Evolutionary conservation across 1,140 invertebrate species (phyloP).

Genomic region (Cherax quadricarinatus): DNA sequence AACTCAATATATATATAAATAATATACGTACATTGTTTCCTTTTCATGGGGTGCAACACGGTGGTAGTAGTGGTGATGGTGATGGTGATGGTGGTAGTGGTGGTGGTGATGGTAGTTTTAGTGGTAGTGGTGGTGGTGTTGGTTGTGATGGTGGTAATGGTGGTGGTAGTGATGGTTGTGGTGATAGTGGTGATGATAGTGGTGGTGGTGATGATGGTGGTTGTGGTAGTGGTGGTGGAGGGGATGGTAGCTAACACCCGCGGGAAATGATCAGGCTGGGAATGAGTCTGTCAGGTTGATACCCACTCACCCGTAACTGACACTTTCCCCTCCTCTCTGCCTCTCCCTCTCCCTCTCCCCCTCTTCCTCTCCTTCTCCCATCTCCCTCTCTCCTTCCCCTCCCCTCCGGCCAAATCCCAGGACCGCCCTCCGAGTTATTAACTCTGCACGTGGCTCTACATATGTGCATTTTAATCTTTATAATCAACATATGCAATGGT

Average conservation of each 20-base stretch:
- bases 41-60: too few relatives aligned
- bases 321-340: background rate
- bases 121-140: background rate
- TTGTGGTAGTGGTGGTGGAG: background rate
- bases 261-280: constrained; percentile 8
- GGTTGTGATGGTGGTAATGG: background rate
- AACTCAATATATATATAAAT: too few relatives aligned
- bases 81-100: background rate
- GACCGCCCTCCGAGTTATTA: too few relatives aligned
- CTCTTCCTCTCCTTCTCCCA: background rate
- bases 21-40: too few relatives aligned
- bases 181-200: background rate
- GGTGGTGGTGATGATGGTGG: background rate
- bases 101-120: background rate
- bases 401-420: background rate
- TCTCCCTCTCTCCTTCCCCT: background rate
- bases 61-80: background rate
- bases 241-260: background rate
- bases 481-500: too few relatives aligned
- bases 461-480: too few relatives aligned
- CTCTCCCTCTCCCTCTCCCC: background rate
- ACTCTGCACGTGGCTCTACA: too few relatives aligned
- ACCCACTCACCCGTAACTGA: background rate
- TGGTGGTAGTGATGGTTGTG: background rate
- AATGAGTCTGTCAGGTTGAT: constrained; percentile 10